Base-by-base conservation (phyloP, 2,113 vertebrate species). In the Benitochromis conjunctus region DNA sequence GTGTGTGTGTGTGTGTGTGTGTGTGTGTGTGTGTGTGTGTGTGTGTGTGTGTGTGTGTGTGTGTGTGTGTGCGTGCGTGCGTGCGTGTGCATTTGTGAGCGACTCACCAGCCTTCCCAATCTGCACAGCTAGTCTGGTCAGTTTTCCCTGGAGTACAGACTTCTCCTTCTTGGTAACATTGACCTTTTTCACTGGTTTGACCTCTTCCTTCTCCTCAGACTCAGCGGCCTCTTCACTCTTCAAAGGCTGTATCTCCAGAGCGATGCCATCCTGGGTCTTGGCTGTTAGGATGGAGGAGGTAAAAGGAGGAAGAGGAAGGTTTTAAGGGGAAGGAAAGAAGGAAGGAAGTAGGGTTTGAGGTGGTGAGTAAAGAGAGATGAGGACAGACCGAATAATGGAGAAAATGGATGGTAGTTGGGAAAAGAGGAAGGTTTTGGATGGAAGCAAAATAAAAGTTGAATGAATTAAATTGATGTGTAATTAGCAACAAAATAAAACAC, bases 151-250 rank as follows among this genome's bases (percentile, higher is more conserved):
- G 31, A 99, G 96, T 90, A 99, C 98, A 0, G 99, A 99, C 93
- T 99, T 99, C 94, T 99, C 99, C 92, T 99, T 99, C 93, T 99
- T 99, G 64, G 97, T 97, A 34, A 97, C 94, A 48, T 97, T 98
- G 86, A 96, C 94, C 53, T 96, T 96, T 95, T 98, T 99, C 88
- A 95, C 97, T 91, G 97, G 97, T 88, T 98, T 99, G 46, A 7
- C 92, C 87, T 99, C 94, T 26, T 96, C 96, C 92, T 98, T 98
- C 76, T 98, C 98, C 87, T 99, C 98, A 0, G 85, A 96, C 87
- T 99, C 98, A 0, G 90, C 91, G 4, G 96, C 97, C 86, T 99
- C 98, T 83, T 99, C 98, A 78, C 98, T 99, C 94, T 99, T 99
- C 94, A 99, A 95, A 2, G 98, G 98, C 87, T 99, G 98, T 93